Evolutionary conservation across 2,888 invertebrate species (phyloP), one percentile per base, ranked within the genome.

Genomic region (Acronicta aceris): DNA sequence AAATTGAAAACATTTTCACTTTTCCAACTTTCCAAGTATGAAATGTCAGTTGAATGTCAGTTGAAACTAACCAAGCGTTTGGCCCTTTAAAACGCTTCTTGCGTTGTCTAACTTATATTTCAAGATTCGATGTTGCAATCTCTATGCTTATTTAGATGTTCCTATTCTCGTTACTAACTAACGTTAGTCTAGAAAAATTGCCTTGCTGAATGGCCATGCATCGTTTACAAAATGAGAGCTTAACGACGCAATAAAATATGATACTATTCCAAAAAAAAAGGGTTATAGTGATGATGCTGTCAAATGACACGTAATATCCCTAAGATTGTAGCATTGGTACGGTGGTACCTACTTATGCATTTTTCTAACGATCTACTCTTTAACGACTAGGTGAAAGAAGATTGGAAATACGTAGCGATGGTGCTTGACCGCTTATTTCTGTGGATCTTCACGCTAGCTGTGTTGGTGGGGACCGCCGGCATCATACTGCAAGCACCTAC

Each of bases 351-450:
- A n/a, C n/a, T n/a, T n/a, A 12, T 12, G n/a, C 0, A 33, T 38
- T 38, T 38, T 0, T 38, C n/a, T 38, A n/a, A 38, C n/a, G 6
- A n/a, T 6, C 1, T 38, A 33, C 0, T 21, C 9, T n/a, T 13
- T 16, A 38, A 30, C 30, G 8, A 33, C 36, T 85, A 98, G 98
- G 98, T 98, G 76, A 98, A 98, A 94, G 98, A 99, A 95, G 99
- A 99, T 95, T 99, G 99, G 99, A 99, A 99, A 92, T 99, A 98
- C 94, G 99, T 99, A 79, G 99, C 99, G 70, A 98, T 99, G 98
- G 99, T 99, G 76, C 95, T 99, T 88, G 99, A 99, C 94, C 96
- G 99, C 71, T 95, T 99, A 84, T 99, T 99, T 95, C 96, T 99
- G 82, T 99, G 98, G 98, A 98, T 99, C 89, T 99, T 99, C 95